Evolutionary conservation across 2,797 vertebrate genomes (phyloP).

Genomic region (Arctocebus calabarensis): DNA sequence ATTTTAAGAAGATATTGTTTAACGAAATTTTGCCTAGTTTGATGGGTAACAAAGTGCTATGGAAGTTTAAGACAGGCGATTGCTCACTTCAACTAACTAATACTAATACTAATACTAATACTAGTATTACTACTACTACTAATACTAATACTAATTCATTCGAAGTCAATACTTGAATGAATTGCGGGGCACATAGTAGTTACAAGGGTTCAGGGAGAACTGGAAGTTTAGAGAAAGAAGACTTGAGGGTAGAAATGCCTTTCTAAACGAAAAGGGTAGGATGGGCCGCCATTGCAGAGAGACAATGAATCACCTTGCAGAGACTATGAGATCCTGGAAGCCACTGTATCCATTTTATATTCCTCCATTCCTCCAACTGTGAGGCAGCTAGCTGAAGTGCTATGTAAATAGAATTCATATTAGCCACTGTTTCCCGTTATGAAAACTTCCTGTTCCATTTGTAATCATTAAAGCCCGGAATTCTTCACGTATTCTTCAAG

Average conservation of each 20-base stretch:
- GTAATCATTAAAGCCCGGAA: neutral
- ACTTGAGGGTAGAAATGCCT: neutral
- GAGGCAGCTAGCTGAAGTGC: neutral
- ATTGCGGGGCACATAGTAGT: accelerated
- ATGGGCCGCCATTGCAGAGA: no score
- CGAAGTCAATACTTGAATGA: neutral
- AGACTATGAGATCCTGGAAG: neutral
- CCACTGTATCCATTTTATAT: neutral
- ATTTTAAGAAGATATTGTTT: neutral
- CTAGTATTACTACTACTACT: no score
- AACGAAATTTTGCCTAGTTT: neutral
- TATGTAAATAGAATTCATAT: neutral
- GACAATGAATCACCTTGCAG: neutral
- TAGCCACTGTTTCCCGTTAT: neutral
- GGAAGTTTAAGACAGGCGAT: neutral
- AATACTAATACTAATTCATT: no score
- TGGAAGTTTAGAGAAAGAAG: no score
- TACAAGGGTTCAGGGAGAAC: neutral
- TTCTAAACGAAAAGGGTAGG: neutral
- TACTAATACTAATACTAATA: no score
- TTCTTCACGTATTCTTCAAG: neutral
- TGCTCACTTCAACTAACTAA: neutral
- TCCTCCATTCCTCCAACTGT: neutral
- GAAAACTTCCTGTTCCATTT: neutral
- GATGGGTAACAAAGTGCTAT: neutral